These are phyloP conservation scores for Alentia gelatinosa DNA, from an alignment of 2,888 invertebrate genomes.

Conservation along the genomic window DNA sequence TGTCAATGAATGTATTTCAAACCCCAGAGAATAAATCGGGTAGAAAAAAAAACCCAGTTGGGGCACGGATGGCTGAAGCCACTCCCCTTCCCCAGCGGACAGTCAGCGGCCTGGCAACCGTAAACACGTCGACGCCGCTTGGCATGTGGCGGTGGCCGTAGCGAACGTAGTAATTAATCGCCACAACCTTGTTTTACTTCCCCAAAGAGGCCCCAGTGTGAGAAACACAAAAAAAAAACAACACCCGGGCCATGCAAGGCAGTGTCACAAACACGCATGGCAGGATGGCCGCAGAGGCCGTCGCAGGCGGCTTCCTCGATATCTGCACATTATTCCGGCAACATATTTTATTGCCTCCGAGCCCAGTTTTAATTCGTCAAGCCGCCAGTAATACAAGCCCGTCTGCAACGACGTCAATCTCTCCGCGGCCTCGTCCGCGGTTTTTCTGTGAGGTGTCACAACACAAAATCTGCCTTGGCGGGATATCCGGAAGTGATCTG, in stretches of 20 bases:
- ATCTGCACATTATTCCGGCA: constrained; percentile 26
- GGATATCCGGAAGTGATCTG: constrained; percentile 51
- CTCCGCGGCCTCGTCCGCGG: not conserved
- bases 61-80: constrained; percentile 14
- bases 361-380: constrained; percentile 37
- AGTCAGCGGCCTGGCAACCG: not conserved
- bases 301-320: not conserved
- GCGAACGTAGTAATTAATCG: constrained; percentile 10
- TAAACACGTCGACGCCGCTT: not conserved
- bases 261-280: not conserved
- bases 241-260: not conserved
- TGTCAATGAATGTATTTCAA: too few relatives aligned
- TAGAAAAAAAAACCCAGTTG: not conserved
- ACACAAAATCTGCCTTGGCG: constrained; percentile 30
- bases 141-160: not conserved
- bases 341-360: constrained; percentile 36
- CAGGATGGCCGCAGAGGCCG: not conserved
- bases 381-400: constrained; percentile 15
- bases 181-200: constrained; percentile 23
- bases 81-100: not conserved
- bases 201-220: not conserved
- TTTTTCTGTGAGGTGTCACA: constrained; percentile 51
- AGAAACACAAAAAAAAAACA: not conserved
- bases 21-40: not conserved
- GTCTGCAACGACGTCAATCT: constrained; percentile 35